Conservation (phyloP, 2,113 vertebrate species). For the Xiphorhynchus elegans region DNA sequence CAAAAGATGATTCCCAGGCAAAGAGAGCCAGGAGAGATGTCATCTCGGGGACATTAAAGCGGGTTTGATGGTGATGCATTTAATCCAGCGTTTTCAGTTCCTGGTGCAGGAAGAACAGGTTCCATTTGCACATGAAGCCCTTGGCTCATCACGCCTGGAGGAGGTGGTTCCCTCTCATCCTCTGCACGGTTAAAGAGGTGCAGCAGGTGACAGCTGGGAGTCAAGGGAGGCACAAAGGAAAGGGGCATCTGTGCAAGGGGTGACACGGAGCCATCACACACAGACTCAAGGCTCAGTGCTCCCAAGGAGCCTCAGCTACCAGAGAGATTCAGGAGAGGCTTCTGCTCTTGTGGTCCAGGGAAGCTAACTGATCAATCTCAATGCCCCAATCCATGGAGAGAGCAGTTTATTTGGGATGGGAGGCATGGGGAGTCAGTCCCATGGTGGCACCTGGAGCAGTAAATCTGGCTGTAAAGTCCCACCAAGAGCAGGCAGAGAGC, state of each 20-base stretch:
- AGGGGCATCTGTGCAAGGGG: neutral
- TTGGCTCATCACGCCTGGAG: conserved; percentile 3
- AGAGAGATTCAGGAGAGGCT: neutral
- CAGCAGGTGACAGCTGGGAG: neutral
- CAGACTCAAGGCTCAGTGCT: neutral
- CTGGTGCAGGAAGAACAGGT: conserved; percentile 4
- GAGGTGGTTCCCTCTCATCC: neutral
- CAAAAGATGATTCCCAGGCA: neutral
- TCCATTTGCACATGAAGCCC: neutral
- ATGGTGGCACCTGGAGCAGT: neutral
- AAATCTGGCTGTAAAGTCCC: neutral
- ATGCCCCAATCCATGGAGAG: neutral
- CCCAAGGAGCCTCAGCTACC: neutral
- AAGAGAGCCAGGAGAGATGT: neutral
- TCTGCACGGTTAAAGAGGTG: neutral
- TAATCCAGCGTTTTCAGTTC: neutral
- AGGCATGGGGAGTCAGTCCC: neutral
- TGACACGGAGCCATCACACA: accelerated
- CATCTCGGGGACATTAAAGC: neutral
- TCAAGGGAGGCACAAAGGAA: neutral
- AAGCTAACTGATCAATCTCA: neutral
- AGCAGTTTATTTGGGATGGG: neutral
- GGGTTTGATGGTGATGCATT: neutral
- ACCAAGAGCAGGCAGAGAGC: neutral
- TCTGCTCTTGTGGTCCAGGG: neutral